Evolutionary conservation across 2,797 vertebrate genomes (phyloP), one percentile per base, ranked within the genome.

Genomic region (Sebastes cheni): DNA sequence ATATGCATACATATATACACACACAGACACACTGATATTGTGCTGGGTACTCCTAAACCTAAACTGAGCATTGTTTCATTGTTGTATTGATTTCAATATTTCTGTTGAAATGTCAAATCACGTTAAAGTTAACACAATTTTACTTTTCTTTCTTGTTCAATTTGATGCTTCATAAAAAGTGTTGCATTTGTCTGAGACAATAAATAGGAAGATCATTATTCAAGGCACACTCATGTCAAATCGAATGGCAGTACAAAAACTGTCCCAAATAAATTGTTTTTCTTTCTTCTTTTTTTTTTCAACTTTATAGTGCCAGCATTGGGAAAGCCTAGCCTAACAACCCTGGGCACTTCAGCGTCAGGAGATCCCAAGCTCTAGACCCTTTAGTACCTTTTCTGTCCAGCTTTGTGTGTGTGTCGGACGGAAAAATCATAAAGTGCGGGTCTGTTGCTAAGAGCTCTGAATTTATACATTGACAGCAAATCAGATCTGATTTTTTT

Each of bases 211-310:
- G 97, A 97, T 98, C 97, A 93, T 95, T 97, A 97, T 97, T 97
- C 96, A 99, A 99, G 98, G 98, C 98, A 99, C 98, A 97, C 97
- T 97, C 97, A 97, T 95, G 84, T 98, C 97, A 97, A 97, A 97
- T 97, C 95, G 95, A 97, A 97, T 95, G 97, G 97, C 97, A 97
- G 97, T 96, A 97, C 95, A 96, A 96, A 97, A 96, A 97, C 97
- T 96, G 97, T 97, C 96, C 96, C 96, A 95, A 96, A 97, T 97
- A 96, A 97, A 96, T 97, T 95, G 12, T 61, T 42, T 27, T 32
- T 9, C 16, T 9, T 30, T 11, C 95, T 83, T 52, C 8, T 92
- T 92, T 29, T 27, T 34, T 55, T 64, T 61, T 67, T 67, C 0
- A 22, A 56, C 65, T 95, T 98, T 99, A 97, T 97, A 98, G 97